Evolutionary conservation across 2,797 vertebrate genomes (phyloP), one percentile per base, ranked within the genome.

Genomic region (Hydrolagus colliei): DNA sequence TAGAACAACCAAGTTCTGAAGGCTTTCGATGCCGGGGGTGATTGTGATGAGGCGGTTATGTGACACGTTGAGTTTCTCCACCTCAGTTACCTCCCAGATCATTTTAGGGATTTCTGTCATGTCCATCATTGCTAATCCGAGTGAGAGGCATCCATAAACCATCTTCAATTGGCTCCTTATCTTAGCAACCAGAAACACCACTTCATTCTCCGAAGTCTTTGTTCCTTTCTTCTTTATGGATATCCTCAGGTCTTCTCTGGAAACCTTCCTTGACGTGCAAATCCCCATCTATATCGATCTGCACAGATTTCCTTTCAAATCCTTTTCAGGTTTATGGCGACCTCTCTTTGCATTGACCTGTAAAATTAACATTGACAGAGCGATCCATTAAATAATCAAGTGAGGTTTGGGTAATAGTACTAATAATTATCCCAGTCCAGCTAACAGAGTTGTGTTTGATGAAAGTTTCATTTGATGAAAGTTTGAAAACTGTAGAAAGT

Each of bases 31-130:
- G 0, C 93, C 92, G 1, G 96, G 88, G 9, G 96, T 93, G 76
- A 97, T 91, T 4, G 82, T 22, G 65, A 89, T 90, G 85, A 98
- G 91, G n/a, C 91, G 93, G 88, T 98, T 98, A 63, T 93, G 92
- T 2, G 97, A 97, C 86, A 98, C 89, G 78, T 98, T 98, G 88
- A 98, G 92, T 88, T 97, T 97, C 90, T 98, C 94, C 80, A 98
- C 89, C 87, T 97, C 95, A 0, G 89, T 86, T 89, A 98, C 89
- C 86, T 96, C 94, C 96, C 96, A 97, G 85, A 98, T 86, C 78
- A 96, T 96, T 63, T 94, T 93, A 0, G 97, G 97, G 0, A 91
- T 65, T 11, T 94, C 95, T 35, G 91, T 93, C 91, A 97, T 92
- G 41, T 96, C 95, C 71, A 94, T 94, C 62, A 95, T 95, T 65